Evolutionary conservation across 1,140 invertebrate species (phyloP).

Genomic region (Platyscapa corneri): DNA sequence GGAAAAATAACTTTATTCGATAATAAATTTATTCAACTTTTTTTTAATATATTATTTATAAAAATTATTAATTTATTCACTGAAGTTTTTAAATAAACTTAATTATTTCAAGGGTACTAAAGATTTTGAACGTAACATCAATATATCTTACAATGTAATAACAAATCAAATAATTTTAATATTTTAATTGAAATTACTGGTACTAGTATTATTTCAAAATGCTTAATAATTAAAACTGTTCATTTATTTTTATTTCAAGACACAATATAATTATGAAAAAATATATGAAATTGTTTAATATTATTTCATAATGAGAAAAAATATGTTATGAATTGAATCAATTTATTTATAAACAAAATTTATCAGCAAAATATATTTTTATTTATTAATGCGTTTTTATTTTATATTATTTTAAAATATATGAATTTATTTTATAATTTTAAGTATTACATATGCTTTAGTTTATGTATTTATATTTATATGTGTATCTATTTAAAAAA

Average conservation of each 20-base stretch:
- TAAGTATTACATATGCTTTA: not conserved
- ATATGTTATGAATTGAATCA: not conserved
- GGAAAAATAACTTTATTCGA: not conserved
- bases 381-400: not conserved
- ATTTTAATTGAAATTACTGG: not conserved
- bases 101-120: not conserved
- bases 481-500: too few relatives aligned
- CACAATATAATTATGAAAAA: too few relatives aligned
- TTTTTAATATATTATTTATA: too few relatives aligned
- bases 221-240: too few relatives aligned
- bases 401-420: not conserved
- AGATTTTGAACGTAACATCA: too few relatives aligned
- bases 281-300: too few relatives aligned
- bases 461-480: not conserved
- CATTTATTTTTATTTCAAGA: too few relatives aligned
- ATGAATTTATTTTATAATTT: not conserved
- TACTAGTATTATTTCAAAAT: too few relatives aligned
- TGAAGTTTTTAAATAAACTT: too few relatives aligned
- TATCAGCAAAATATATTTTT: not conserved
- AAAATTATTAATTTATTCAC: too few relatives aligned
- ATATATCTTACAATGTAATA: too few relatives aligned
- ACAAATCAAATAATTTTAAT: not conserved
- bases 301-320: not conserved
- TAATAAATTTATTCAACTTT: not conserved
- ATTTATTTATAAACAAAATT: not conserved